phyloP scores from a whole-genome alignment of 35 echinoderm and acorn worm species.

The Apostichopus parvimensis region DNA sequence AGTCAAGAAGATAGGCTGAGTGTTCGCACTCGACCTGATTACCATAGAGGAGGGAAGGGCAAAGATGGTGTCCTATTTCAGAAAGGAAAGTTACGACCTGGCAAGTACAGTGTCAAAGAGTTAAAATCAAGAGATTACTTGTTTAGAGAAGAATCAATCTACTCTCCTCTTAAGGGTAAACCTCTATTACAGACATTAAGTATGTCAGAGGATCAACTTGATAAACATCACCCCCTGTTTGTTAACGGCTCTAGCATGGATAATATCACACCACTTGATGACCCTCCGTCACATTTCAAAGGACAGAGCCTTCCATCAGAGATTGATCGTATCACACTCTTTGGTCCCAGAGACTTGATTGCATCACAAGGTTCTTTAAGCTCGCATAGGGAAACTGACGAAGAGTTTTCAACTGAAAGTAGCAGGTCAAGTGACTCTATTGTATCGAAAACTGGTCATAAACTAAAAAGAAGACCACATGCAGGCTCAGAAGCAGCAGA shows the following conservation, averaged over 20 bases:
- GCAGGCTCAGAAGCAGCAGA: conserved; percentile 9
- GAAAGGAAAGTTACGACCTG: conserved; percentile 4
- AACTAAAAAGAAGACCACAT: conserved; percentile 21
- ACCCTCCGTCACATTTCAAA: not conserved
- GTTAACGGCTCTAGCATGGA: conserved; percentile 31
- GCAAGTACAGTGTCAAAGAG: conserved; percentile 29
- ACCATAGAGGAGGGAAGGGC: not conserved
- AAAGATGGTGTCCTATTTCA: not conserved
- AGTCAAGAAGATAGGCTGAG: conserved; percentile 53
- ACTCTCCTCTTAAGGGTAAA: conserved; percentile 25
- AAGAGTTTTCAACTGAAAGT: conserved; percentile 23
- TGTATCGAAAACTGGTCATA: conserved; percentile 5
- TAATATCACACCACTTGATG: conserved; percentile 26
- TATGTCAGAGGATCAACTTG: conserved; percentile 43
- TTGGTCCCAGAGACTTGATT: conserved; percentile 50
- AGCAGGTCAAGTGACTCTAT: conserved; percentile 28
- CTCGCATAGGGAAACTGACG: conserved; percentile 29
- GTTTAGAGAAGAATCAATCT: not conserved
- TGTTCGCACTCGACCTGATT: conserved; percentile 34
- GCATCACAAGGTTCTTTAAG: conserved; percentile 44
- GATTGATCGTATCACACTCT: conserved; percentile 50
- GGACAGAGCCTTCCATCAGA: conserved; percentile 53
- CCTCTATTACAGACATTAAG: conserved; percentile 3
- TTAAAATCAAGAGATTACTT: conserved; percentile 21
- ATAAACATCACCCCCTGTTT: conserved; percentile 24